A percentile compares a stretch with the other conserved stretches of the same genome.
phyloP scores from a whole-genome alignment of 2,113 vertebrate species.

The Azemiops feae region DNA sequence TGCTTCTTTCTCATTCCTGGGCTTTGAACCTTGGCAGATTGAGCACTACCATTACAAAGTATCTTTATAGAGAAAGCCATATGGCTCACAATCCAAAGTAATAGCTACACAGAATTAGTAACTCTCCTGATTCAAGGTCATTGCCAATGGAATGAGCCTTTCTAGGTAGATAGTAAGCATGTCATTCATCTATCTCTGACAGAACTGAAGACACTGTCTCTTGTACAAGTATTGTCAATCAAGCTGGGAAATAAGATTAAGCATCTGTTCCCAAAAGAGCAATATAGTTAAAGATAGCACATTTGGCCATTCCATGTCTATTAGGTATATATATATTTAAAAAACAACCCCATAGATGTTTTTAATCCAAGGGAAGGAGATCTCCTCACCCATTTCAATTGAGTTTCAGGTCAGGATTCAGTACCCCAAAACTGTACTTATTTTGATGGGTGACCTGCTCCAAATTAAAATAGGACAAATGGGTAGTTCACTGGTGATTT shows the following conservation, averaged over 20 bases:
- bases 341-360: background rate
- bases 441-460: background rate
- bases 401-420: background rate
- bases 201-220: background rate
- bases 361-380: background rate
- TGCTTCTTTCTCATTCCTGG: slow-evolving; percentile 12
- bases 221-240: background rate
- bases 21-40: slow-evolving; percentile 50
- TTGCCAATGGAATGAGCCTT: rapidly evolving
- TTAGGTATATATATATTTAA: background rate
- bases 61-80: slow-evolving; percentile 36
- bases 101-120: slow-evolving; percentile 35
- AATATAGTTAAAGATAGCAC: rapidly evolving
- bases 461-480: background rate
- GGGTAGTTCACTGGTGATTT: background rate
- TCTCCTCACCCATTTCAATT: background rate
- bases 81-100: slow-evolving; percentile 20
- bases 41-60: slow-evolving; percentile 49
- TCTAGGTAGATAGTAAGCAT: background rate
- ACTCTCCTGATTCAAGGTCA: slow-evolving; percentile 30
- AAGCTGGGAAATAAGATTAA: background rate
- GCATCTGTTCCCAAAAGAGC: background rate
- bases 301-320: background rate
- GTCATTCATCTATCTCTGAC: rapidly evolving
- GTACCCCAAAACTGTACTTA: background rate